phyloP scores from a whole-genome alignment of 2,888 invertebrate genomes.

The Campoplex capitator region DNA sequence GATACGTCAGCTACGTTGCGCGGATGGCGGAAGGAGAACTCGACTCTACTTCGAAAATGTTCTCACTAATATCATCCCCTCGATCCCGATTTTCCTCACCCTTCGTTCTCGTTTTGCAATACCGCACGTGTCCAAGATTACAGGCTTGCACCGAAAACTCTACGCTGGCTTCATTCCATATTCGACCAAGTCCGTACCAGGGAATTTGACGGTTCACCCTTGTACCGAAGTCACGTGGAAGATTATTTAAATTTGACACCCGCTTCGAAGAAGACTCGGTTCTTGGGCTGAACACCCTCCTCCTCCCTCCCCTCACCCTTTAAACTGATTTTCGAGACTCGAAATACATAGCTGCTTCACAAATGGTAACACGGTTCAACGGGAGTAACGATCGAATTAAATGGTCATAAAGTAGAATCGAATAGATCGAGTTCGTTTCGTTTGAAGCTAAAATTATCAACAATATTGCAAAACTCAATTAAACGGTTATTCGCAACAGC shows the following conservation, averaged over 20 bases:
- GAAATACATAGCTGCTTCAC: neutral
- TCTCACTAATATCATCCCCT: conserved; percentile 53
- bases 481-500: neutral
- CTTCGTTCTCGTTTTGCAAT: conserved; percentile 67
- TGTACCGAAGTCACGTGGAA: conserved; percentile 75
- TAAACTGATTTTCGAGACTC: conserved; percentile 13
- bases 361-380: too few relatives aligned
- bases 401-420: too few relatives aligned
- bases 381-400: too few relatives aligned
- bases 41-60: conserved; percentile 40
- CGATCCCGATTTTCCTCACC: conserved; percentile 66
- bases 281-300: conserved; percentile 22
- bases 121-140: conserved; percentile 83
- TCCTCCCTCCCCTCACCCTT: too few relatives aligned
- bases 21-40: neutral
- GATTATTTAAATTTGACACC: conserved; percentile 82
- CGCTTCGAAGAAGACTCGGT: conserved; percentile 72
- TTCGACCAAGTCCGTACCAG: conserved; percentile 41
- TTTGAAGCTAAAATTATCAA: neutral
- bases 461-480: neutral
- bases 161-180: conserved; percentile 12
- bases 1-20: neutral
- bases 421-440: too few relatives aligned
- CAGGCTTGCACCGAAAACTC: conserved; percentile 75
- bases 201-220: conserved; percentile 69